Percentiles rank a stretch among this genome's conserved stretches.
These are phyloP conservation scores for Conus ventricosus DNA, from an alignment of 1,140 invertebrate genomes.

Conservation along the genomic window DNA sequence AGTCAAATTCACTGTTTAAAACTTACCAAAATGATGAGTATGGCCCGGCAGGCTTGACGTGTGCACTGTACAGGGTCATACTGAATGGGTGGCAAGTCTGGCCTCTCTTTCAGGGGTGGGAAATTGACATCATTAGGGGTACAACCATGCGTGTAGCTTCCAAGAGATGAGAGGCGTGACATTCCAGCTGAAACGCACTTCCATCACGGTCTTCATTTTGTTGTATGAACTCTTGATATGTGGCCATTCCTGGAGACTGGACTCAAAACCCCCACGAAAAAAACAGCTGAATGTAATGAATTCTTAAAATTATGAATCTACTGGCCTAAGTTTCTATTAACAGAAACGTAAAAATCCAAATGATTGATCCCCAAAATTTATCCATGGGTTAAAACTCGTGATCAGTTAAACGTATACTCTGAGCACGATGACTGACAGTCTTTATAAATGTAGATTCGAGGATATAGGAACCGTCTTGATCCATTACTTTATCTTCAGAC, in stretches of 20 bases:
- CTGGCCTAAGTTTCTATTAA: no score
- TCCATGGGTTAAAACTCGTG: no score
- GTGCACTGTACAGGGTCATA: conserved; percentile 99
- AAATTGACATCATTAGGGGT: conserved; percentile 93
- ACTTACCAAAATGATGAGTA: conserved; percentile 95
- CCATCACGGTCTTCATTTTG: conserved; percentile 99
- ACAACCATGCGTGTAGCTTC: conserved; percentile 97
- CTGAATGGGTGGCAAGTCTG: conserved; percentile 94
- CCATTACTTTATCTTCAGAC: no score
- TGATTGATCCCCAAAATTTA: no score
- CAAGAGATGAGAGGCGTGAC: conserved; percentile 95
- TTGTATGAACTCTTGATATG: conserved; percentile 89
- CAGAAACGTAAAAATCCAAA: no score
- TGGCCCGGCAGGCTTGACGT: conserved; percentile 92
- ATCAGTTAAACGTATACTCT: no score
- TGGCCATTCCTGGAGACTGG: conserved; percentile 58
- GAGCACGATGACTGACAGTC: no score
- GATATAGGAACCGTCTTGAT: no score
- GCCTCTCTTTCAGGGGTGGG: conserved; percentile 96
- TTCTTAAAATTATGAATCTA: background rate
- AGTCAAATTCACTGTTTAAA: no score
- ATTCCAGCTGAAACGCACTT: conserved; percentile 98
- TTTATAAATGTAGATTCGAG: no score
- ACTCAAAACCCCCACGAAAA: background rate
- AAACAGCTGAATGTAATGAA: background rate